Conservation (phyloP, 2,113 vertebrate species). For the Apteryx mantelli region DNA sequence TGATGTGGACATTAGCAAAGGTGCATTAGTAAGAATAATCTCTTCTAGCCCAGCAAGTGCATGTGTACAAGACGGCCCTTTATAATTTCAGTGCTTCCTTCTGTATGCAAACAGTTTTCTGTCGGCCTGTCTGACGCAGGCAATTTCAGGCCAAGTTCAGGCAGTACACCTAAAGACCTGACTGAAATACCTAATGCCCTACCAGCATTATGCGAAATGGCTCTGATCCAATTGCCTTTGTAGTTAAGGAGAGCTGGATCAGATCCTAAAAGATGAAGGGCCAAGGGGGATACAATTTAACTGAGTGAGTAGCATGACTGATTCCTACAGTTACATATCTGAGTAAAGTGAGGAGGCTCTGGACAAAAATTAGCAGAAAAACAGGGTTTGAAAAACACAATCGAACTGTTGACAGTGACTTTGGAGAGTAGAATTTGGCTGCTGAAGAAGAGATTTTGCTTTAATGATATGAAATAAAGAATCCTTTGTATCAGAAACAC, state of each 20-base stretch:
- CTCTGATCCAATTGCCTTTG: not conserved
- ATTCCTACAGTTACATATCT: slow-evolving; percentile 40
- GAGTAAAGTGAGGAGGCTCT: slow-evolving; percentile 53
- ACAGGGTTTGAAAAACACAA: not conserved
- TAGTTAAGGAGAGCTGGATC: slow-evolving; percentile 49
- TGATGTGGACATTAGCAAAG: slow-evolving; percentile 60
- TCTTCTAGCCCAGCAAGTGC: slow-evolving; percentile 15
- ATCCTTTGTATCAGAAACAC: not conserved
- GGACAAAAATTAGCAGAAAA: slow-evolving; percentile 47
- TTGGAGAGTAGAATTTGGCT: slow-evolving; percentile 16
- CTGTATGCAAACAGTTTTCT: slow-evolving; percentile 17
- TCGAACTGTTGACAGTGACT: slow-evolving; percentile 29
- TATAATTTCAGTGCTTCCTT: slow-evolving; percentile 52
- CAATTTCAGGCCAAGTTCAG: slow-evolving; percentile 34
- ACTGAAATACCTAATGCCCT: slow-evolving; percentile 49
- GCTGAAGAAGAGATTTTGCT: slow-evolving; percentile 15
- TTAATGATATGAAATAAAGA: slow-evolving; percentile 32
- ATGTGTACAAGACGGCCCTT: not conserved
- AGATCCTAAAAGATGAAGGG: slow-evolving; percentile 32
- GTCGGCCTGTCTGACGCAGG: not conserved
- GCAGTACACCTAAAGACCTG: slow-evolving; percentile 25
- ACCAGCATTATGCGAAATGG: not conserved
- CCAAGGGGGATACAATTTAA: slow-evolving; percentile 36
- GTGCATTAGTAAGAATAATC: slow-evolving; percentile 63
- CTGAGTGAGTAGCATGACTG: slow-evolving; percentile 15